These are phyloP conservation scores for Masnerella sp. DNA, from an alignment of 2,888 invertebrate species.

Conservation along the genomic window DNA sequence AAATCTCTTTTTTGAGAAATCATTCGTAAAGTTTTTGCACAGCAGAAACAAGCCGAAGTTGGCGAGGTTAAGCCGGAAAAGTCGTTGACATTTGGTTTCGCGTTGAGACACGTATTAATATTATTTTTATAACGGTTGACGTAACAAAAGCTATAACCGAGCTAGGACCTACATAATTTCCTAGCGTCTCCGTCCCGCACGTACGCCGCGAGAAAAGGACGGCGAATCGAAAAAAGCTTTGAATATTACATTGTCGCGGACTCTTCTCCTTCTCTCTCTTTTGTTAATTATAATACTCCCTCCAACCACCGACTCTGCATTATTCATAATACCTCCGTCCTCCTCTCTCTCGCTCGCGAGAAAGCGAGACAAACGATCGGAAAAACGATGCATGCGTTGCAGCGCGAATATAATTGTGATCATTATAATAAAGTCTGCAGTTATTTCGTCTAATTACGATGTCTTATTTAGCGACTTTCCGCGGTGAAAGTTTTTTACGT, in stretches of 20 bases:
- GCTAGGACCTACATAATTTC: conserved; percentile 30
- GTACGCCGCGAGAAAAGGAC: conserved; percentile 6
- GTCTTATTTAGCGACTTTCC: conserved; percentile 51
- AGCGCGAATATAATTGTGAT: conserved; percentile 36
- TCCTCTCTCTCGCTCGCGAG: background rate
- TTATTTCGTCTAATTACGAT: conserved; percentile 39
- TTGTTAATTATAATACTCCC: conserved; percentile 45
- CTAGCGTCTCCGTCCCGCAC: conserved; percentile 8
- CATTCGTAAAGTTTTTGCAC: no score
- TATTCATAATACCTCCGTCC: conserved; percentile 21
- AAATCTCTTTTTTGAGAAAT: no score
- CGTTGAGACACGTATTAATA: conserved; percentile 35
- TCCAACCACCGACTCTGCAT: conserved; percentile 25
- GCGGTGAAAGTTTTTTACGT: conserved; percentile 49
- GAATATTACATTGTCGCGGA: conserved; percentile 40
- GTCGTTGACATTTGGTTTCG: conserved; percentile 37
- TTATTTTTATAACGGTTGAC: conserved; percentile 36
- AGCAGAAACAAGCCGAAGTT: no score
- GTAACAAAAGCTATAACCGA: conserved; percentile 40
- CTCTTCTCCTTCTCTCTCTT: conserved; percentile 8
- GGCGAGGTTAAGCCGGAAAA: conserved; percentile 5
- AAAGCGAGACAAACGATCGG: conserved; percentile 4
- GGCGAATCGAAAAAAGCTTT: conserved; percentile 27
- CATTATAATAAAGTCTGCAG: conserved; percentile 31
- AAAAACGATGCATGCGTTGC: conserved; percentile 18